Percentiles rank a stretch among this genome's conserved stretches.
Evolutionary conservation across 2,888 invertebrate genomes (phyloP).

Genomic region (Drosophila affinis): DNA sequence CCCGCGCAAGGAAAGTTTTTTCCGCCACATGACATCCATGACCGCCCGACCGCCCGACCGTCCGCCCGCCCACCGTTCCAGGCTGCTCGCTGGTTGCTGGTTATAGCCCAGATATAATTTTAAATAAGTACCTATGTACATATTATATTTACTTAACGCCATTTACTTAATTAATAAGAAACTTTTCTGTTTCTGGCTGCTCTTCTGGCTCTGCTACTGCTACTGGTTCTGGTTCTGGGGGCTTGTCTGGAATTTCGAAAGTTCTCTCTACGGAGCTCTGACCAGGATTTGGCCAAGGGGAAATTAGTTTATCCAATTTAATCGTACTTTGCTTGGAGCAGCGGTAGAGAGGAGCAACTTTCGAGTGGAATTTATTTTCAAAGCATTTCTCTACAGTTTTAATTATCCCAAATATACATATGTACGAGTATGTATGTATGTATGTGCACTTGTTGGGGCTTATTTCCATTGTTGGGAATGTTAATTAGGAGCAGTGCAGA

Average conservation of each 20-base stretch:
- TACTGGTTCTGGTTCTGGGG: not conserved
- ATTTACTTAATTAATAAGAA: slow-evolving; percentile 74
- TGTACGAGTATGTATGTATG: not conserved
- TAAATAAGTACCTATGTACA: slow-evolving; percentile 31
- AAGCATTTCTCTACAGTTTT: not conserved
- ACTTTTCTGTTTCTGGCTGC: slow-evolving; percentile 29
- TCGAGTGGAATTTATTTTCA: not conserved
- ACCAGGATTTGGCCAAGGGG: slow-evolving; percentile 33
- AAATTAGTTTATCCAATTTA: slow-evolving; percentile 24
- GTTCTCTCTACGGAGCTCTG: slow-evolving; percentile 23
- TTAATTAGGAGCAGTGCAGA: not conserved
- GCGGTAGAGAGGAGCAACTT: not conserved
- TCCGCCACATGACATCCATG: slow-evolving; percentile 52
- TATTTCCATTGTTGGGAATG: not conserved
- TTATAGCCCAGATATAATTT: slow-evolving; percentile 46
- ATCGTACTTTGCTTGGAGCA: not conserved
- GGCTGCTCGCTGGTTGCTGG: slow-evolving; percentile 1
- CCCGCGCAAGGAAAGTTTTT: slow-evolving; percentile 44
- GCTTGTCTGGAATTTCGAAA: slow-evolving; percentile 6
- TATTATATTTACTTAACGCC: slow-evolving; percentile 50
- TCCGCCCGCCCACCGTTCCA: not conserved
- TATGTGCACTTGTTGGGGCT: not conserved
- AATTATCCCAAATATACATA: not conserved
- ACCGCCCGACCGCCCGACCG: no score
- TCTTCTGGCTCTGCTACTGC: not conserved